phyloP scores from a whole-genome alignment of 2,113 vertebrate genomes.

The Rhadina sibilatrix region DNA sequence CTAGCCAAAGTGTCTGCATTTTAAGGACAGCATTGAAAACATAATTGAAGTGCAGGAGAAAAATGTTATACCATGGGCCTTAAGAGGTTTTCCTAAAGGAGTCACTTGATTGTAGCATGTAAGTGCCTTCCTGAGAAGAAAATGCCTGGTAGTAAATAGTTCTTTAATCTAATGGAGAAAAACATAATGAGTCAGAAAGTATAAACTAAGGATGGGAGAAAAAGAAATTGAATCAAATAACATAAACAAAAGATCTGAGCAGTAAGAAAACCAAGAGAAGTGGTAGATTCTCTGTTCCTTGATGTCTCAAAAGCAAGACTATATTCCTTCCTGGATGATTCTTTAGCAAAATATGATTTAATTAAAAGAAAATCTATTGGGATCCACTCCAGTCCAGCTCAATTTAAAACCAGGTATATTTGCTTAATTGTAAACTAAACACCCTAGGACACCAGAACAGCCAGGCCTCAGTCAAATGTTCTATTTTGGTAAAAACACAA shows the following conservation, averaged over 20 bases:
- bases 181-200: not conserved
- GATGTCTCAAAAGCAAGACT: not conserved
- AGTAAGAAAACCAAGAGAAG: not conserved
- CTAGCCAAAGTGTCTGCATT: not conserved
- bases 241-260: not conserved
- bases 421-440: not conserved
- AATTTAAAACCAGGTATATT: not conserved
- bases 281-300: not conserved
- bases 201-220: not conserved
- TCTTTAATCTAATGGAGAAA: not conserved
- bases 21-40: not conserved
- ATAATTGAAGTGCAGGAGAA: not conserved
- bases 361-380: not conserved
- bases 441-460: not conserved
- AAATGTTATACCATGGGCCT: not conserved
- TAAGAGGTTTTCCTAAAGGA: slow-evolving; percentile 4
- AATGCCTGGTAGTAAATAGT: not conserved
- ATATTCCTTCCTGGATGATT: not conserved
- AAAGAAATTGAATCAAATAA: not conserved
- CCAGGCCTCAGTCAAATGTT: not conserved
- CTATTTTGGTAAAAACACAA: not conserved
- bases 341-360: not conserved
- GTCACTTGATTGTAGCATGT: not conserved
- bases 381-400: not conserved
- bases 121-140: not conserved